Evolutionary conservation across 2,797 vertebrate genomes (phyloP), one percentile per base, ranked within the genome.

Genomic region (Streptopelia turtur): DNA sequence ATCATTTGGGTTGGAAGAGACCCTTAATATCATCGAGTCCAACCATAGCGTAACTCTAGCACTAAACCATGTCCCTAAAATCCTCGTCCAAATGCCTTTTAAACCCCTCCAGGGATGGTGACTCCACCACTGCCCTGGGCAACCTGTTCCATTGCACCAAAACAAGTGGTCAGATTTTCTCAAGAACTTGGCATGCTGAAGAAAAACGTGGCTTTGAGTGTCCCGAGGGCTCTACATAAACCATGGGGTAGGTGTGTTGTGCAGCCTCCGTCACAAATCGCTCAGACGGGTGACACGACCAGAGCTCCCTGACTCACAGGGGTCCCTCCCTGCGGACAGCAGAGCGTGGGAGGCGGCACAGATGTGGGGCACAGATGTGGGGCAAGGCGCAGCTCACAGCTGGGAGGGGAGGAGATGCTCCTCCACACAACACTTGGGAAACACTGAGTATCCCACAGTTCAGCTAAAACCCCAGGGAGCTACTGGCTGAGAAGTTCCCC

Each of bases 221-320:
- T 89, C 87, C 84, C 72, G 21, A 64, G 94, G 79, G 93, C 37
- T 43, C 4, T 11, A 9, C 66, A 74, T 13, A 66, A 80, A 92
- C 59, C 59, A 64, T 0, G 14, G 93, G 86, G 92, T 94, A 95
- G 95, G 94, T 95, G 95, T 71, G 65, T 70, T 76, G 57, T 33
- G 90, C 63, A 68, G 88, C 16, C 95, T 92, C 92, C 91, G 77
- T 5, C 68, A 70, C 87, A 92, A 95, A 43, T 95, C 92, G 95
- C 15, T 66, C 81, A n/a, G 64, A 20, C 86, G 79, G 86, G 90
- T 80, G 93, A 89, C 89, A 91, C 0, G 3, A 72, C 55, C 70
- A 70, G 92, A 85, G 83, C 60, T 89, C 92, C 84, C 68, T 95
- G 93, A 96, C 93, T 95, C 95, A 95, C 92, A 95, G 94, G 92